Base-by-base conservation (phyloP, 2,888 invertebrate species). In the Campopleginae sp. region DNA sequence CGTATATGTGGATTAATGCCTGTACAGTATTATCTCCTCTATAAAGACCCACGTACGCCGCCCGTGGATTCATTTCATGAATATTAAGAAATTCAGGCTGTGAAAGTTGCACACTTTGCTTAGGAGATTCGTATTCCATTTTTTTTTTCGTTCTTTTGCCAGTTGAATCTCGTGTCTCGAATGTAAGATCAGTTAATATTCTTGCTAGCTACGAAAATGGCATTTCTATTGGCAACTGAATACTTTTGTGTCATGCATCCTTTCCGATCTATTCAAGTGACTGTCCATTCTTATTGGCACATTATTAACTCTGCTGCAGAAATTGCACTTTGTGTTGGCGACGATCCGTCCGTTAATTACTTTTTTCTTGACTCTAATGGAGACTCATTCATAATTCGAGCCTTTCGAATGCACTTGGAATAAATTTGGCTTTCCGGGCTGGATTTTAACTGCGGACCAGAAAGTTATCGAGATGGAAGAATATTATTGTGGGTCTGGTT, bases 81-180 rank as follows among this genome's bases (percentile, higher is more conserved):
- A 84, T 77, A 77, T 80, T 72, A 51, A 77, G 77, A 77, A 84
- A 72, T 80, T 66, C 72, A 66, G 66, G 72, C 54, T 72, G 77
- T 65, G 84, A 84, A 84, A 84, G 84, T 84, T 84, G 66, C 48
- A 23, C 70, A 79, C 70, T 79, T 58, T 68, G 58, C 68, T 58
- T 42, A 66, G n/a, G 17, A 44, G 68, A 19, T 70, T 68, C 27
- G 66, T 63, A 54, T 46, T 61, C 19, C 42, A 44, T 5, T 63
- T 31, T 46, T 31, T 46, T 63, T 10, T 19, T 10, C 27, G 17
- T 14, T 31, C 19, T 27, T 38, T 31, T 54, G 38, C 23, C 19
- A 33, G 8, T 10, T 19, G n/a, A 33, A 12, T 48, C 31, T 74
- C 44, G 42, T 72, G 14, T 14, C 27, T 33, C 27, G 72, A 54